Percentiles rank a stretch among this genome's conserved stretches.
These are phyloP conservation scores for Venustaconcha ellipsiformis DNA, from an alignment of 1,140 invertebrate species.

Conservation along the genomic window DNA sequence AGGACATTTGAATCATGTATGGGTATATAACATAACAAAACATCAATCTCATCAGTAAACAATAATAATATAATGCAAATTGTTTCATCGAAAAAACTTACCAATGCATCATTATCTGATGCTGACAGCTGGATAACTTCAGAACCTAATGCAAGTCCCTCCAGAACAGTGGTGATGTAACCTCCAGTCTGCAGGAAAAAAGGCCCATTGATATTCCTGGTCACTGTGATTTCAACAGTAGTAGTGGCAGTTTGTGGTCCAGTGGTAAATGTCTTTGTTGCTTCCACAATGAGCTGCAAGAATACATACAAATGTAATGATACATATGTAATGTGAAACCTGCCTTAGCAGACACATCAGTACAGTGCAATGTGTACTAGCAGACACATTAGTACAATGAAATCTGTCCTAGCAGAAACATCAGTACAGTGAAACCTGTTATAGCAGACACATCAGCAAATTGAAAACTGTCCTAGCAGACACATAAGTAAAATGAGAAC, in stretches of 20 bases:
- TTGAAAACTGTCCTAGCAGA: no score
- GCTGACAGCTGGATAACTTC: conserved; percentile 81
- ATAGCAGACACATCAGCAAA: no score
- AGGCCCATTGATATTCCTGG: conserved; percentile 86
- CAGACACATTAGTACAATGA: no score
- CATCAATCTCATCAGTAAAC: no score
- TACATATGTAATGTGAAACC: background rate
- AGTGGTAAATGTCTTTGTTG: conserved; percentile 35
- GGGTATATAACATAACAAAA: no score
- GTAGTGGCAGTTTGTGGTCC: conserved; percentile 72
- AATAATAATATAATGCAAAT: no score
- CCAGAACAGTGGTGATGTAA: conserved; percentile 84
- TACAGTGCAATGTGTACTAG: no score
- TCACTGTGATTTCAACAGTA: conserved; percentile 81
- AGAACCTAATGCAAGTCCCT: conserved; percentile 81
- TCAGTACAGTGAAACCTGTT: no score
- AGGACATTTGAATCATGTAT: no score
- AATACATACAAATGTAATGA: conserved; percentile 6
- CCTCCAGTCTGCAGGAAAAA: conserved; percentile 77
- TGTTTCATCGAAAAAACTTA: conserved; percentile 18
- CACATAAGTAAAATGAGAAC: no score
- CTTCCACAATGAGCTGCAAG: conserved; percentile 48
- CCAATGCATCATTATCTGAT: conserved; percentile 48
- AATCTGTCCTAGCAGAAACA: no score
- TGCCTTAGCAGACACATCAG: no score